Percentiles rank a stretch among this genome's conserved stretches.
Conservation (phyloP, 1,140 invertebrate species). For the Cherax quadricarinatus region DNA sequence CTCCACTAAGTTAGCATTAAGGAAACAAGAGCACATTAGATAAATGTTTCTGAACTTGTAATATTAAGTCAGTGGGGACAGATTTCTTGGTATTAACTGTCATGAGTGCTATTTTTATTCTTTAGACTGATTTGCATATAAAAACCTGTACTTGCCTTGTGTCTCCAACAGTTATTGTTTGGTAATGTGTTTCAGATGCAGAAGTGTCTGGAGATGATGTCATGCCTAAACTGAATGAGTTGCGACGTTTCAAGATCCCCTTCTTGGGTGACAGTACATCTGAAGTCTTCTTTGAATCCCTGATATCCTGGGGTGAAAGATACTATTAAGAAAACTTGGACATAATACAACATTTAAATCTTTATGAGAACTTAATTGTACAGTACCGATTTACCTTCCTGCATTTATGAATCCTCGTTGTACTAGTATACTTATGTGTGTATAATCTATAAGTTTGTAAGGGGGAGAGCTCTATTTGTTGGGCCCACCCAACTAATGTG, state of each 20-base stretch:
- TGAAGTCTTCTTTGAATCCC: slow-evolving; percentile 31
- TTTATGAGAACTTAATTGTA: too few species aligned
- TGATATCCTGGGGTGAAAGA: slow-evolving; percentile 23
- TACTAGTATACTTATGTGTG: too few species aligned
- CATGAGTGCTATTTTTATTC: background rate
- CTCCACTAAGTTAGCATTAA: background rate
- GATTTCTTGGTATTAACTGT: too few species aligned
- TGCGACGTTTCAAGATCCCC: slow-evolving; percentile 71
- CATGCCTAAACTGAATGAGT: slow-evolving; percentile 71
- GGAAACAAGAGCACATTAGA: background rate
- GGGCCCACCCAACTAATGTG: too few species aligned
- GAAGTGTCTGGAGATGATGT: background rate
- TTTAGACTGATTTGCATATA: background rate
- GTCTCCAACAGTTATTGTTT: slow-evolving; percentile 68
- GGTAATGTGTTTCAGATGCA: slow-evolving; percentile 61
- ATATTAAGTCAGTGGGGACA: background rate
- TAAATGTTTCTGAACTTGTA: background rate
- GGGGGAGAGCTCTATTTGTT: too few species aligned
- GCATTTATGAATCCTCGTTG: too few species aligned
- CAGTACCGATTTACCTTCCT: too few species aligned
- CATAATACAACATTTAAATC: too few species aligned
- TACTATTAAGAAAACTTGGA: background rate
- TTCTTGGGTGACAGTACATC: slow-evolving; percentile 65
- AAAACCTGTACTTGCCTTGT: slow-evolving; percentile 55
- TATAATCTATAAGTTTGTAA: too few species aligned